Base-by-base conservation (phyloP, 1,140 invertebrate genomes). In the Coptotermes formosanus region DNA sequence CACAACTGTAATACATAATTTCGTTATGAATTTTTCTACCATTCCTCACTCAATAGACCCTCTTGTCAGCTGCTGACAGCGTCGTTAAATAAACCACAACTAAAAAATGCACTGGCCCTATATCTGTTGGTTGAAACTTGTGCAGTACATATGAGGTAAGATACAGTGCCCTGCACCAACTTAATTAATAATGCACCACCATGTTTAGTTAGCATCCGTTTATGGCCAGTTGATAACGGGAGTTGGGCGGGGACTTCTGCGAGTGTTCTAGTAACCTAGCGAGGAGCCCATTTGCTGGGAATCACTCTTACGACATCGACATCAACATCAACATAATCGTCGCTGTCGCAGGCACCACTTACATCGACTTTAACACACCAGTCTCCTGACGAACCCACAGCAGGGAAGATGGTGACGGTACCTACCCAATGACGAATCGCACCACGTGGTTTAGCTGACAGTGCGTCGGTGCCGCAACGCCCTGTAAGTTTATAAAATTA, bases 161-260 rank as follows among this genome's bases (percentile, higher is more conserved):
- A 64, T 64, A 23, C 64, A 75, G 64, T 75, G 25, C 25, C n/a
- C 64, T 75, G 6, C 30, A 75, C 11, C 25, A 7, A 8, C 30
- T 75, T 75, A 75, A 75, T 75, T 75, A 75, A 30, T 75, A 75
- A 75, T 75, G 7, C 25, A 75, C 64, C 64, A 75, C 64, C 64
- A 14, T 75, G 64, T 75, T n/a, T 75, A 25, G 16, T 11, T 16
- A 16, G 64, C 9, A 75, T 30, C 64, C 64, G 25, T 16, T 30
- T 30, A 25, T 75, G 64, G 25, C 25, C 64, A 75, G 52, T n/a
- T 75, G 64, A 75, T 75, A 75, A 75, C 64, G 64, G 64, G 25
- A 7, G n/a, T 3, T 30, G 64, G 64, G 25, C 9, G n/a, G 14
- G 52, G 52, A 75, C 64, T 75, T 75, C 8, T 55, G 64, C 64